phyloP scores from a whole-genome alignment of 2,888 invertebrate species.

The Rhagonycha lutea region DNA sequence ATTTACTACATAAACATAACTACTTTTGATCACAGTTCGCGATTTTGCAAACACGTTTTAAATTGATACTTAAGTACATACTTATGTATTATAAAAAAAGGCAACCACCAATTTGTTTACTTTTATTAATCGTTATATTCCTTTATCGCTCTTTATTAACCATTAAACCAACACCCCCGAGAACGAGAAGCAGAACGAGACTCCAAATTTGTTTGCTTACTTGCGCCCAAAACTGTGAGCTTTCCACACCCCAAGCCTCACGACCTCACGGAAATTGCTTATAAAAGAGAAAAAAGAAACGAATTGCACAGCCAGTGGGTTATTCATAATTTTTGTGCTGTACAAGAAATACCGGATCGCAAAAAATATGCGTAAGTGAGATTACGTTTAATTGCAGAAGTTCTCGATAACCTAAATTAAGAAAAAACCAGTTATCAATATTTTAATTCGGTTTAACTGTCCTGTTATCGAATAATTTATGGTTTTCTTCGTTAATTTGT shows the following conservation, averaged over 20 bases:
- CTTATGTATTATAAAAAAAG: not conserved
- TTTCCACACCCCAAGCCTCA: not conserved
- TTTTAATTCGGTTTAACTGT: not conserved
- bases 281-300: not conserved
- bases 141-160: not conserved
- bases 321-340: not conserved
- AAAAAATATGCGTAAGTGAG: not conserved
- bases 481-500: not conserved
- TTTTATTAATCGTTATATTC: not conserved
- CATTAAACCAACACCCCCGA: not conserved
- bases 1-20: conserved; percentile 18
- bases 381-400: not conserved
- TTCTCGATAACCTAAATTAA: not conserved
- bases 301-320: not conserved
- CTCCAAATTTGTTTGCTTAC: not conserved
- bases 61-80: conserved; percentile 3
- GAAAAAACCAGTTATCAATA: not conserved
- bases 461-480: not conserved
- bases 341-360: not conserved
- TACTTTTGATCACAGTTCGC: conserved; percentile 17
- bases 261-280: not conserved
- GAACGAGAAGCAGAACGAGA: not conserved
- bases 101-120: not conserved
- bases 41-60: conserved; percentile 15
- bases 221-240: not conserved